A percentile compares a stretch with the other conserved stretches of the same genome.
phyloP scores from a whole-genome alignment of 92 coral and sea anemone genomes.

The Porites lobata region DNA sequence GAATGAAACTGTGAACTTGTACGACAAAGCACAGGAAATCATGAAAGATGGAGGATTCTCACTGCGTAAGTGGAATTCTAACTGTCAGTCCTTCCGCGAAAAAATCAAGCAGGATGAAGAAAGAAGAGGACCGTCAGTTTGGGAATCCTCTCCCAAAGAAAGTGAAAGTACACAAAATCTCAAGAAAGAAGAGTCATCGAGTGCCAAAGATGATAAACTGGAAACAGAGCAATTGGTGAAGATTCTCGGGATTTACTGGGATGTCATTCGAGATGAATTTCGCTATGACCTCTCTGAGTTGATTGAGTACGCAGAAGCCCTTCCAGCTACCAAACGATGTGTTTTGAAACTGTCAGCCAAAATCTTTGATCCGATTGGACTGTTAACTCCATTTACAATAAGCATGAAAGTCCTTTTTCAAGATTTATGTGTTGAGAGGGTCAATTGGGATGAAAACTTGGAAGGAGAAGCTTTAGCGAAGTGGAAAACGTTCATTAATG shows the following conservation, averaged over 20 bases:
- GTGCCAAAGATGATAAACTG: neutral
- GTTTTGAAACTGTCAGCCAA: constrained; percentile 74
- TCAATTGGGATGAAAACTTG: constrained; percentile 2
- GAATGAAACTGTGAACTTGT: constrained; percentile 21
- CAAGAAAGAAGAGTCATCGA: constrained; percentile 10
- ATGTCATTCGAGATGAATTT: constrained; percentile 47
- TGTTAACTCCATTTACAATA: constrained; percentile 66
- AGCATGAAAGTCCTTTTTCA: constrained; percentile 77
- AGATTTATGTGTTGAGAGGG: constrained; percentile 62
- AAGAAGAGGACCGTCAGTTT: neutral
- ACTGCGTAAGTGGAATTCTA: constrained; percentile 36
- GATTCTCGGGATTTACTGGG: constrained; percentile 24
- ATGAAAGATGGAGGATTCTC: constrained; percentile 32
- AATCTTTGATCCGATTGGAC: constrained; percentile 79
- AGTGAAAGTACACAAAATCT: constrained; percentile 4
- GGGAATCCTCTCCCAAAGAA: constrained; percentile 4
- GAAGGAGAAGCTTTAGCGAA: neutral
- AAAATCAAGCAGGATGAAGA: constrained; percentile 19
- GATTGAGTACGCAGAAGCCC: constrained; percentile 48
- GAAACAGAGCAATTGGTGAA: constrained; percentile 21
- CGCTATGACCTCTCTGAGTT: constrained; percentile 54
- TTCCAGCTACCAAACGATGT: constrained; percentile 76
- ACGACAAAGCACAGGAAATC: constrained; percentile 14
- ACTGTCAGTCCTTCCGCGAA: constrained; percentile 16
- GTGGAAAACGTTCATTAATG: no score